phyloP scores from a whole-genome alignment of 2,797 vertebrate genomes.

The Sebastes baramenuke region DNA sequence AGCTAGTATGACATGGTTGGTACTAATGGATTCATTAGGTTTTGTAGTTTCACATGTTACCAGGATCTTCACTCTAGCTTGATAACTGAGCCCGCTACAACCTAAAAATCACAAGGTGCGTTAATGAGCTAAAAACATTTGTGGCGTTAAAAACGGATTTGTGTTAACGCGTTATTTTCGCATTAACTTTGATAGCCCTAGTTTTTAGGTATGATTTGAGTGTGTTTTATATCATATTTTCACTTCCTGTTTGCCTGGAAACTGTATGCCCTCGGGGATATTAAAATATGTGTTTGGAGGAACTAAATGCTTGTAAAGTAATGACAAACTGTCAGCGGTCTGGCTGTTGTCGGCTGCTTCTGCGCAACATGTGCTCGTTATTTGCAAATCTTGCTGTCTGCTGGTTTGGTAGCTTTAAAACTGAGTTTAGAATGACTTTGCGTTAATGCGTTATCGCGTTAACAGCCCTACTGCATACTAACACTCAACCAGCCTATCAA shows the following conservation, averaged over 20 bases:
- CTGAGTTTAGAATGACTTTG: too few relatives aligned
- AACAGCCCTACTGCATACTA: not conserved
- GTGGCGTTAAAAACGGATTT: too few relatives aligned
- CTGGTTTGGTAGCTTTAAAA: slow-evolving; percentile 1
- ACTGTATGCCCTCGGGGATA: not conserved
- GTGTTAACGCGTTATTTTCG: too few relatives aligned
- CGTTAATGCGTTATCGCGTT: too few relatives aligned
- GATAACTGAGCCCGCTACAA: too few relatives aligned
- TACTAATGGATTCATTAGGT: too few relatives aligned
- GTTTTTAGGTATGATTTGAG: not conserved
- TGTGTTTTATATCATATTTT: not conserved
- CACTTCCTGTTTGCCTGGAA: not conserved
- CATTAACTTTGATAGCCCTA: too few relatives aligned
- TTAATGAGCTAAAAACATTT: too few relatives aligned
- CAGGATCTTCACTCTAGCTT: too few relatives aligned
- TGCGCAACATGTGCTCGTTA: slow-evolving; percentile 27
- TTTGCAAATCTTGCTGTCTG: slow-evolving; percentile 38
- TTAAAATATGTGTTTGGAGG: not conserved
- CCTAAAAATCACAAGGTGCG: too few relatives aligned
- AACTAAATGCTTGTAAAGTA: slow-evolving; percentile 15
- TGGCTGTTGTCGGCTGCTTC: slow-evolving; percentile 7
- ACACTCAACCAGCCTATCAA: not conserved
- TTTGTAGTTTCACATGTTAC: too few relatives aligned
- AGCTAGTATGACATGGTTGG: too few relatives aligned
- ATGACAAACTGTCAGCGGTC: slow-evolving; percentile 20